Percentiles rank a stretch among this genome's conserved stretches.
phyloP scores from a whole-genome alignment of 2,888 invertebrate genomes.

The Hydroisotoma schaefferi region DNA sequence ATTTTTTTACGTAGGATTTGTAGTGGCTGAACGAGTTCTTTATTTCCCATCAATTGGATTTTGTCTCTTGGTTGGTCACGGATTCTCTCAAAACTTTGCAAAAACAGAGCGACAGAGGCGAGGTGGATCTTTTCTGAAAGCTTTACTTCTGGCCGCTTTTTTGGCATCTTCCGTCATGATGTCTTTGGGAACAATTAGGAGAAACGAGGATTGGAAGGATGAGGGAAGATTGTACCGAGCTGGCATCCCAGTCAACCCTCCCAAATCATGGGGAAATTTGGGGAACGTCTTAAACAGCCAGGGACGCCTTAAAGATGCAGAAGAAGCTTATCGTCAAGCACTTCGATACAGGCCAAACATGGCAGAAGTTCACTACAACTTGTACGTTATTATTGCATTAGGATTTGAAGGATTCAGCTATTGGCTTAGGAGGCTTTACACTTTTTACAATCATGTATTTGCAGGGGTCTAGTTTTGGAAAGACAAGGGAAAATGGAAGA shows the following conservation, averaged over 20 bases:
- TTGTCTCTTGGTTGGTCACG: conserved; percentile 80
- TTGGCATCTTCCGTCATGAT: conserved; percentile 51
- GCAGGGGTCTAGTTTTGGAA: conserved; percentile 86
- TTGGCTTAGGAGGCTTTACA: not conserved
- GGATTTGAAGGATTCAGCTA: not conserved
- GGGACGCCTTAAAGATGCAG: conserved; percentile 82
- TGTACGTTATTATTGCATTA: too few relatives aligned
- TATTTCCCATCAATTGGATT: conserved; percentile 95
- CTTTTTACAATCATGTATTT: too few relatives aligned
- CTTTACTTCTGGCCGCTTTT: conserved; percentile 65
- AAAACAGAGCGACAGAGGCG: conserved; percentile 47
- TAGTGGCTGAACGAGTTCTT: conserved; percentile 91
- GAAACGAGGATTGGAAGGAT: conserved; percentile 87
- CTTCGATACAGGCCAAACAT: conserved; percentile 88
- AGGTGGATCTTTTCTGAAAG: conserved; percentile 23
- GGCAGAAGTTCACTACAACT: conserved; percentile 98
- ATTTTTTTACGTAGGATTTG: conserved; percentile 97
- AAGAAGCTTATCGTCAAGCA: conserved; percentile 85
- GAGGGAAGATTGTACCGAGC: conserved; percentile 90
- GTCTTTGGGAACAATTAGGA: conserved; percentile 65
- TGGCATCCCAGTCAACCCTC: conserved; percentile 87
- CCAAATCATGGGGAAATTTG: conserved; percentile 97
- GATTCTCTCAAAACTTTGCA: conserved; percentile 60
- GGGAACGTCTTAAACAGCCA: conserved; percentile 91
- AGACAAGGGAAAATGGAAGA: conserved; percentile 81